phyloP scores from a whole-genome alignment of 2,888 invertebrate genomes.

The Cancer borealis region DNA sequence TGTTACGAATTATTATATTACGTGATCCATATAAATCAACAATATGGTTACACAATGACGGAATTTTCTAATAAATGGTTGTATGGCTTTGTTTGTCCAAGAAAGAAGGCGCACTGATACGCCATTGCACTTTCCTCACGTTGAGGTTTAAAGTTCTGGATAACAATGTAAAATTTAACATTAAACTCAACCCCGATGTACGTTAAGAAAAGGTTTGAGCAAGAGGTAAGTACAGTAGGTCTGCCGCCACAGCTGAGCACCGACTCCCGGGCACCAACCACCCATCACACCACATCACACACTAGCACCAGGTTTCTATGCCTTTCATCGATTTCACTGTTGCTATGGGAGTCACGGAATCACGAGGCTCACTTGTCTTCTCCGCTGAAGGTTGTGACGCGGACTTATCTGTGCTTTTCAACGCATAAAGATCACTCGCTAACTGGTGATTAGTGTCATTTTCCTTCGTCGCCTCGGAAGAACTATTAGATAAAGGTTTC shows the following conservation, averaged over 20 bases:
- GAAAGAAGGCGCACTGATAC: background rate
- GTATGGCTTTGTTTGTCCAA: background rate
- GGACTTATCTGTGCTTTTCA: background rate
- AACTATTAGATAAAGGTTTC: slow-evolving; percentile 5
- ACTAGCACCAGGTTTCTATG: slow-evolving; percentile 62
- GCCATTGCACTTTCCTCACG: background rate
- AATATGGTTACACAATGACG: background rate
- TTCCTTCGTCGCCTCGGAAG: background rate
- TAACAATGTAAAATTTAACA: background rate
- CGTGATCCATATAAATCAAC: background rate
- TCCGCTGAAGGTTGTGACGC: background rate
- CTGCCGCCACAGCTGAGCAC: background rate
- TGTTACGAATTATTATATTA: background rate
- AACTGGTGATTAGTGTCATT: background rate
- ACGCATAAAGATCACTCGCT: background rate
- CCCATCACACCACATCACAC: background rate
- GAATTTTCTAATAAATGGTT: background rate
- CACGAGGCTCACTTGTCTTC: slow-evolving; percentile 36
- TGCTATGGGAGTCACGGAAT: slow-evolving; percentile 34
- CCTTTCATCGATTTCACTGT: slow-evolving; percentile 25
- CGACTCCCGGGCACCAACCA: background rate
- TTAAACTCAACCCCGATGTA: background rate
- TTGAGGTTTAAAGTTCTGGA: background rate
- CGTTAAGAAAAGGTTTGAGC: slow-evolving; percentile 54
- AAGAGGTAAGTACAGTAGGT: slow-evolving; percentile 26